These are phyloP conservation scores for Artibeus jamaicensis DNA, from an alignment of 2,797 vertebrate genomes.

Conservation along the genomic window DNA sequence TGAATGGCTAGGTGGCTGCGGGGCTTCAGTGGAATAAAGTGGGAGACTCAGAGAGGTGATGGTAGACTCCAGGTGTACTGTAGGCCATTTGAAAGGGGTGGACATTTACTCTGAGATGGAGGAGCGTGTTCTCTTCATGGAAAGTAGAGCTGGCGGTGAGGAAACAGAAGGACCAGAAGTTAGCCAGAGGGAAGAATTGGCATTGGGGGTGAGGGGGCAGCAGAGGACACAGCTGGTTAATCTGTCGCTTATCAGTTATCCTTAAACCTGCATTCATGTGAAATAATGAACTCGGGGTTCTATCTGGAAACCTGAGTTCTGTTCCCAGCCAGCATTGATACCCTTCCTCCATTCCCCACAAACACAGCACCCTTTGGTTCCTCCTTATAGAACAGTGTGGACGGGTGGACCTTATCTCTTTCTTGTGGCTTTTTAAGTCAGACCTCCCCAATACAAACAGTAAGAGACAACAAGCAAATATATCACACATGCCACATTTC, in stretches of 20 bases:
- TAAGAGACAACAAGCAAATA: neutral
- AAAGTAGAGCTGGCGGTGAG: neutral
- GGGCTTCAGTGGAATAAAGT: neutral
- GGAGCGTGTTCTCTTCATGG: neutral
- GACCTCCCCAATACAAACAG: neutral
- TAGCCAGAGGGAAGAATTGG: neutral
- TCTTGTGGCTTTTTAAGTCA: neutral
- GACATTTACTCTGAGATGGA: neutral
- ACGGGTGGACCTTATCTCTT: neutral
- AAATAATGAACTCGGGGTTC: neutral
- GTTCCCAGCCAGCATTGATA: neutral
- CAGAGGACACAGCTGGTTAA: neutral
- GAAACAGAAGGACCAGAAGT: too few species aligned
- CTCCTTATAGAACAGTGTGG: neutral
- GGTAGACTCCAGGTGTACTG: too few species aligned
- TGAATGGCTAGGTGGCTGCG: neutral
- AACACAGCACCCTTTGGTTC: neutral
- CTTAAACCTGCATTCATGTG: neutral
- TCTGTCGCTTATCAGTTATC: neutral
- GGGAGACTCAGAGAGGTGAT: neutral
- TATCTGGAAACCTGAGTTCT: neutral
- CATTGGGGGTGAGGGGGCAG: fast-evolving
- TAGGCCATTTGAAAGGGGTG: neutral
- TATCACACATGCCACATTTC: neutral
- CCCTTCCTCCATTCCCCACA: neutral